Evolutionary conservation across 2,888 invertebrate species (phyloP).

Genomic region (Esperia sulphurella): DNA sequence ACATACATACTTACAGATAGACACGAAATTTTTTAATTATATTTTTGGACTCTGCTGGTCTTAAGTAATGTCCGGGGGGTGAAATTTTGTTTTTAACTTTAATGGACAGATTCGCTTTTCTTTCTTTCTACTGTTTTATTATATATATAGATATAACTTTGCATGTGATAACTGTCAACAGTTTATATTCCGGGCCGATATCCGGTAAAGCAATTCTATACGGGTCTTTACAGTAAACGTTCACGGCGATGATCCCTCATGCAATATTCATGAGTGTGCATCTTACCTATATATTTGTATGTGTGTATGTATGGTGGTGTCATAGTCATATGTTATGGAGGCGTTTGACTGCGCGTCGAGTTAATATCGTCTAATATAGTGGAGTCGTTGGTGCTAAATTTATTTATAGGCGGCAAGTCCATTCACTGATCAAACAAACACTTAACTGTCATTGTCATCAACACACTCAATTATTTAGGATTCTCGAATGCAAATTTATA

Average conservation of each 20-base stretch:
- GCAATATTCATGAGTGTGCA: constrained; percentile 61
- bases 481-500: too few relatives aligned
- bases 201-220: constrained; percentile 15
- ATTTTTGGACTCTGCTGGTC: too few relatives aligned
- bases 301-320: constrained; percentile 2
- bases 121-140: too few relatives aligned
- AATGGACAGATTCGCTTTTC: too few relatives aligned
- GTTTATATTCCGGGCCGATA: neutral
- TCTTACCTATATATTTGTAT: constrained; percentile 19
- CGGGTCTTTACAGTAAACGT: constrained; percentile 34
- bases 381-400: neutral
- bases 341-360: neutral
- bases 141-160: too few relatives aligned
- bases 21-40: too few relatives aligned
- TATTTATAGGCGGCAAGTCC: too few relatives aligned
- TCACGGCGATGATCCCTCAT: constrained; percentile 53
- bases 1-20: too few relatives aligned
- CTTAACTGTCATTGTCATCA: neutral
- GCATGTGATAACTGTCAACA: too few relatives aligned
- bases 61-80: too few relatives aligned
- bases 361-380: neutral
- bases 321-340: constrained; percentile 5
- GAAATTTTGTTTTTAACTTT: too few relatives aligned
- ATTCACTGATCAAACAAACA: too few relatives aligned
- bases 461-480: neutral